A percentile compares a stretch with the other conserved stretches of the same genome.
These are phyloP conservation scores for Hippopotamyrus pictus DNA, from an alignment of 2,797 vertebrate genomes.

Conservation along the genomic window DNA sequence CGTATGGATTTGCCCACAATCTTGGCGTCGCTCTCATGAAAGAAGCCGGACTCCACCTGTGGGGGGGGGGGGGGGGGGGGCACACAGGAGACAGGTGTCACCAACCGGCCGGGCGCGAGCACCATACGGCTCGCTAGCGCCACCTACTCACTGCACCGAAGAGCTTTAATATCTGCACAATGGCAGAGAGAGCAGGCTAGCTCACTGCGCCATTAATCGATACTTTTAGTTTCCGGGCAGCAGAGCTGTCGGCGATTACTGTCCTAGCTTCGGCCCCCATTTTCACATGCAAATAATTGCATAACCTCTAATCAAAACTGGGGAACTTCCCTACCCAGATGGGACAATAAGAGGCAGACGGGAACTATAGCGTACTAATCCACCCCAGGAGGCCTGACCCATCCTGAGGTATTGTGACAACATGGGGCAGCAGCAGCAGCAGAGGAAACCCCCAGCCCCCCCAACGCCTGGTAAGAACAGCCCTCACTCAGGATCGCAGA, in stretches of 20 bases:
- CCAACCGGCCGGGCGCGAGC: not conserved
- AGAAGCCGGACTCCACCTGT: slow-evolving; percentile 90
- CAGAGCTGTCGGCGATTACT: not conserved
- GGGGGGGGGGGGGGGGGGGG: slow-evolving; percentile 27
- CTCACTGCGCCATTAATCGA: not conserved
- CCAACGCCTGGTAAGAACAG: not conserved
- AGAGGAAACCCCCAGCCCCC: not conserved
- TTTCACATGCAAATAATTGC: slow-evolving; percentile 11
- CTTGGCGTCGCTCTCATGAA: slow-evolving; percentile 87
- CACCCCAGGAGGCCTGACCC: not conserved
- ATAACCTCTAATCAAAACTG: slow-evolving; percentile 10
- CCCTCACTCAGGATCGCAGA: not conserved
- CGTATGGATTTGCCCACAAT: slow-evolving; percentile 90
- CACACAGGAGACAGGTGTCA: not conserved
- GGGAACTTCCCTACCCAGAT: not conserved
- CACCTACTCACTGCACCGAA: not conserved
- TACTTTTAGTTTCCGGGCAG: not conserved
- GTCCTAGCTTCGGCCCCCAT: not conserved
- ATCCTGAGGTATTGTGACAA: not conserved
- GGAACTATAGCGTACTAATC: not conserved
- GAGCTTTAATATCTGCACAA: not conserved
- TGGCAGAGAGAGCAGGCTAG: not conserved
- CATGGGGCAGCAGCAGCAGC: not conserved
- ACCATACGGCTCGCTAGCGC: not conserved
- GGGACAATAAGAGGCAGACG: not conserved